Evolutionary conservation across 1,140 invertebrate species (phyloP), one percentile per base, ranked within the genome.

Genomic region (Halyomorpha halys): DNA sequence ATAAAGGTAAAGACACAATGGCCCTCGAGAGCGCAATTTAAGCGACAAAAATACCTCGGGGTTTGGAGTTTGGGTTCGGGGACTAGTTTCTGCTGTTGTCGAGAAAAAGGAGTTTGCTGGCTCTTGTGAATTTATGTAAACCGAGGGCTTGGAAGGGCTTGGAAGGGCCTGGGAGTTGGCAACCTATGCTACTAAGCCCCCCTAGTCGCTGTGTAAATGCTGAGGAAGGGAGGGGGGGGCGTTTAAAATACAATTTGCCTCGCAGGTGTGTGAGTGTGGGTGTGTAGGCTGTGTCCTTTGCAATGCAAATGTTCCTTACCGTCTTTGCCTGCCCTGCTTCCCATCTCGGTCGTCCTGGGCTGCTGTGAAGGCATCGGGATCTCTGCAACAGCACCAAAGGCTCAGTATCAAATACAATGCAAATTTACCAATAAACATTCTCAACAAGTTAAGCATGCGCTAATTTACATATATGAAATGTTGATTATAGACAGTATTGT

Each of bases 351-450:
- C 13, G 82, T 81, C 74, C 81, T 82, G 19, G 83, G 82, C 59
- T 82, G 78, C 59, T 78, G 78, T 21, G 83, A 84, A 19, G 83
- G 82, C 76, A 82, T 80, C 19, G 82, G 81, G 68, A 85, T 84
- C 76, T 83, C 83, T 85, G 79, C 65, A 81, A 81, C 68, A 68
- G 70, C 66, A 56, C 45, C 45, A 47, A 47, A 16, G 2, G 14
- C 3, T 13, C 3, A 3, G n/a, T 49, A 49, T 49, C n/a, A 49
- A 4, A 39, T 13, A 39, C 34, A 39, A 39, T 39, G 4, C 11
- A 39, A 11, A 39, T 39, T 30, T 30, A 11, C 34, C 34, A 39
- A n/a, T n/a, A n/a, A n/a, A n/a, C n/a, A n/a, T n/a, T n/a, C n/a
- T n/a, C n/a, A n/a, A n/a, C n/a, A n/a, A n/a, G n/a, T n/a, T n/a